A percentile compares a stretch with the other conserved stretches of the same genome.
Conservation (phyloP, 2,888 invertebrate species). For the Apodemia duryi region DNA sequence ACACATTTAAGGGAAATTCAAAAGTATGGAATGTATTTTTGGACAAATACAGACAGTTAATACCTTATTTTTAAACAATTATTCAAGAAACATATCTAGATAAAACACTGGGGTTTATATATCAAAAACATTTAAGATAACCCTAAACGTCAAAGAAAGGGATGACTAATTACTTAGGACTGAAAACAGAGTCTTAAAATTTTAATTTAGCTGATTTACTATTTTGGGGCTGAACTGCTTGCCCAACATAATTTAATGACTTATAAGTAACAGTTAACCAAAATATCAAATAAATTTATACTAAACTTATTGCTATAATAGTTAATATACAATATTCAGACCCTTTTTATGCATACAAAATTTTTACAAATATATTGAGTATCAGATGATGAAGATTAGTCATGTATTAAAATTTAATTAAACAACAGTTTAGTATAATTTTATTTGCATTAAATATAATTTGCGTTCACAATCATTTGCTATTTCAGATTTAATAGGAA, state of each 20-base stretch:
- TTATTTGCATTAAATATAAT: conserved; percentile 2
- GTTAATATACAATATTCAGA: conserved; percentile 6
- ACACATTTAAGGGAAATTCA: conserved; percentile 7
- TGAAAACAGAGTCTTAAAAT: neutral
- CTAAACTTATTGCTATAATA: conserved; percentile 10
- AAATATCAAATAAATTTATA: conserved; percentile 14
- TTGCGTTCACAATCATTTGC: conserved; percentile 8
- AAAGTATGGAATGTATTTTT: conserved; percentile 9
- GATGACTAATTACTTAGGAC: neutral
- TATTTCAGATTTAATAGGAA: conserved; percentile 12
- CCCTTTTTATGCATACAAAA: conserved; percentile 10
- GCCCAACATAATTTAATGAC: conserved; percentile 1
- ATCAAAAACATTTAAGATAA: conserved; percentile 5
- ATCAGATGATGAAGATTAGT: neutral
- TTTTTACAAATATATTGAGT: conserved; percentile 3
- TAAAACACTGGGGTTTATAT: conserved; percentile 17
- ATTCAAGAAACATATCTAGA: conserved; percentile 12
- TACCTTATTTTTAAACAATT: neutral
- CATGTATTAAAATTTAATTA: neutral
- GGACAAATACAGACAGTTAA: conserved; percentile 12
- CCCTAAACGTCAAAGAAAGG: neutral
- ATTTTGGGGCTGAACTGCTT: conserved; percentile 1
- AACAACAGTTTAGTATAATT: conserved; percentile 10
- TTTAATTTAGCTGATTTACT: neutral
- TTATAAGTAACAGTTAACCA: conserved; percentile 10